Evolutionary conservation across 2,113 vertebrate species (phyloP).

Genomic region (Heloderma charlesbogerti): DNA sequence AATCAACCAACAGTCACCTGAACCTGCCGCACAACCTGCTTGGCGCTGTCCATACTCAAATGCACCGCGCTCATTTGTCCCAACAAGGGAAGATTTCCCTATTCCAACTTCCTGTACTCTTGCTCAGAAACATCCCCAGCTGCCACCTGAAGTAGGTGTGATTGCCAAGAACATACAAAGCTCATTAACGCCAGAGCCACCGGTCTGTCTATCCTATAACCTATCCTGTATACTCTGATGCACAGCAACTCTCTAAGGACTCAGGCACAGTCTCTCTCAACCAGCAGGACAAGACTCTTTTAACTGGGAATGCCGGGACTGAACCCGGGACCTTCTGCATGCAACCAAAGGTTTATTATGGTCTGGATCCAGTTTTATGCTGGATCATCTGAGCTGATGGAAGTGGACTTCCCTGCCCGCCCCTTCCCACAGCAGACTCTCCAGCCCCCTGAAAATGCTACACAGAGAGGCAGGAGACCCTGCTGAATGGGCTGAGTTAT

Average conservation of each 20-base stretch:
- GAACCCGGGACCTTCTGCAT: not conserved
- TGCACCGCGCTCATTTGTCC: no score
- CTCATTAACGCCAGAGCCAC: not conserved
- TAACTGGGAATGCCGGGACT: not conserved
- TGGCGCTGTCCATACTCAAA: not conserved
- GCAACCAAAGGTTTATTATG: not conserved
- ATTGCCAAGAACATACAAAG: no score
- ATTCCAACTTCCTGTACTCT: not conserved
- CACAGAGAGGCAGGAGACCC: no score
- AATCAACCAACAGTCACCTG: not conserved
- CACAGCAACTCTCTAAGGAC: not conserved
- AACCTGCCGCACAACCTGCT: not conserved
- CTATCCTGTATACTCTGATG: not conserved
- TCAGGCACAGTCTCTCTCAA: not conserved
- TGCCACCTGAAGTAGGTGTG: not conserved
- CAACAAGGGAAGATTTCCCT: not conserved
- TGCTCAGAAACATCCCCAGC: not conserved
- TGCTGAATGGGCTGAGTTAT: no score
- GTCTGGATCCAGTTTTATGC: no score
- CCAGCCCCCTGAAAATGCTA: no score
- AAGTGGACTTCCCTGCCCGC: no score
- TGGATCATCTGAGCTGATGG: no score
- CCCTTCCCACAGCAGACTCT: no score
- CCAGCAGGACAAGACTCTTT: not conserved
- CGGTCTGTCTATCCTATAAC: no score